Evolutionary conservation across 2,113 vertebrate genomes (phyloP).

Genomic region (Saimiri boliviensis): DNA sequence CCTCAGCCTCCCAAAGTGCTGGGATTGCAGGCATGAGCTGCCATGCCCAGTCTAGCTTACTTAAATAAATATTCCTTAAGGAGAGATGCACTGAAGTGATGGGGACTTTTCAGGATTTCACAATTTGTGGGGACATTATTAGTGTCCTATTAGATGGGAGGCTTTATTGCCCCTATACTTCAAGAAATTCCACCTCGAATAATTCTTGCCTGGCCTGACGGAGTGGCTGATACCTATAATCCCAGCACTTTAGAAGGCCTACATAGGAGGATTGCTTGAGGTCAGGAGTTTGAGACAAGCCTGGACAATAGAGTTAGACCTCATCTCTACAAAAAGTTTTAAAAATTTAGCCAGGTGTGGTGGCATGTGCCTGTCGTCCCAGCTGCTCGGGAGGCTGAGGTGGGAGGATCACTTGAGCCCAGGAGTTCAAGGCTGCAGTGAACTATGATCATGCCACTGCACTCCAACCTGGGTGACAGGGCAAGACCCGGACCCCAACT

Average conservation of each 20-base stretch:
- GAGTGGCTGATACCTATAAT: neutral
- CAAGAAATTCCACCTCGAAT: neutral
- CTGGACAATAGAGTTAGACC: neutral
- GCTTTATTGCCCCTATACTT: conserved; percentile 5
- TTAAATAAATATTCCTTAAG: neutral
- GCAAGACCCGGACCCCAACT: neutral
- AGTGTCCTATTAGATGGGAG: neutral
- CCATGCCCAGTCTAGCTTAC: too few species aligned
- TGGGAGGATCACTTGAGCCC: neutral
- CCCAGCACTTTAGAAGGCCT: neutral
- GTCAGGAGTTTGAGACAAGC: neutral
- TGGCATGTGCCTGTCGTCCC: neutral
- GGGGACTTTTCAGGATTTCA: neutral
- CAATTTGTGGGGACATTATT: neutral
- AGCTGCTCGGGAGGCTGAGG: neutral
- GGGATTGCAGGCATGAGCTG: neutral
- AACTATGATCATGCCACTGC: neutral
- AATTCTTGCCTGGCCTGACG: neutral
- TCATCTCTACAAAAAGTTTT: neutral
- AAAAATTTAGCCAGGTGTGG: neutral
- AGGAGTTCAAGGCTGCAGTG: neutral
- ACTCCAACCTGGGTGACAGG: neutral
- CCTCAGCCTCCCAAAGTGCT: too few species aligned
- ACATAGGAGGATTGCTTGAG: neutral
- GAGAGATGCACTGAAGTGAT: neutral